Evolutionary conservation across 1,140 invertebrate genomes (phyloP).

Genomic region (Centruroides vittatus): DNA sequence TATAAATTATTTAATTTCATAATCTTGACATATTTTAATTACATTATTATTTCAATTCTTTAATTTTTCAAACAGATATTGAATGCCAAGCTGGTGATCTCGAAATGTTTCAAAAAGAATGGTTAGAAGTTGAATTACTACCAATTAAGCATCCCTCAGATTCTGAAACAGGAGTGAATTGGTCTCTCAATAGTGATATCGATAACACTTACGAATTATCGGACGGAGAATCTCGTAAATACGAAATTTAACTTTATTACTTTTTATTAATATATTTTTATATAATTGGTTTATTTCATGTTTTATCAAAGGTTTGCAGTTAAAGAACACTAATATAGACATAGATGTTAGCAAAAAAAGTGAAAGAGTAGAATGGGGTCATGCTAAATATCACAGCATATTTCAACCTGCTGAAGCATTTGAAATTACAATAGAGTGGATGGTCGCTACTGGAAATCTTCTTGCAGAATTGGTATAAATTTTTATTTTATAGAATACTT

Average conservation of each 20-base stretch:
- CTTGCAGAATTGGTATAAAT: conserved; percentile 60
- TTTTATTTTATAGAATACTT: too few species aligned
- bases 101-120: conserved; percentile 71
- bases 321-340: conserved; percentile 63
- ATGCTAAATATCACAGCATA: conserved; percentile 75
- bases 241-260: too few species aligned
- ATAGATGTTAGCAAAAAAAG: conserved; percentile 76
- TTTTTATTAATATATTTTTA: neutral
- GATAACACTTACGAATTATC: too few species aligned
- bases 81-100: conserved; percentile 34
- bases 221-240: too few species aligned
- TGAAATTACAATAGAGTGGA: conserved; percentile 89
- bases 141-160: neutral
- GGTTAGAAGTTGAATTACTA: conserved; percentile 68
- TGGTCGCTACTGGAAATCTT: conserved; percentile 83
- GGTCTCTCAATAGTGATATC: too few species aligned
- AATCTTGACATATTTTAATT: too few species aligned
- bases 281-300: neutral
- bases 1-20: too few species aligned
- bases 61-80: too few species aligned
- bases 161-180: too few species aligned
- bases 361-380: conserved; percentile 88
- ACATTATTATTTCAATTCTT: too few species aligned
- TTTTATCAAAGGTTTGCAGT: conserved; percentile 36
- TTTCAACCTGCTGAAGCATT: conserved; percentile 78